These are phyloP conservation scores for Cylindroiulus punctatus DNA, from an alignment of 2,888 invertebrate genomes.

Conservation along the genomic window DNA sequence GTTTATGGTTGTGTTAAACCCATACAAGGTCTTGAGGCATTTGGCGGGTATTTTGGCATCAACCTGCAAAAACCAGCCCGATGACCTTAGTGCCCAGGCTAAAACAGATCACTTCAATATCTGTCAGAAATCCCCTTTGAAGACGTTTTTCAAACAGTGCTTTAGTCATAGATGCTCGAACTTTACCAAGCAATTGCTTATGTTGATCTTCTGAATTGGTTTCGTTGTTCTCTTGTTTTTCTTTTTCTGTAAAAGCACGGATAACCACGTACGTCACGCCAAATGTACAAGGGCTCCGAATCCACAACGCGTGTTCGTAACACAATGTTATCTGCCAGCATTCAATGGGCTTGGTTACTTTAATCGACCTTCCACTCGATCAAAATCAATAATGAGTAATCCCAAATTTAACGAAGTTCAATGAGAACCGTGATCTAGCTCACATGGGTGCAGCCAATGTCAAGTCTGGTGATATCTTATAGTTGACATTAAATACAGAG, in stretches of 20 bases:
- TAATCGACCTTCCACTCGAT: neutral
- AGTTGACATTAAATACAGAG: neutral
- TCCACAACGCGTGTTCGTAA: neutral
- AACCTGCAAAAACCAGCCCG: neutral
- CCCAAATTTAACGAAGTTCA: neutral
- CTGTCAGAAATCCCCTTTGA: neutral
- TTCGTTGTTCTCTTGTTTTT: neutral
- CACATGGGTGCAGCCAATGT: neutral
- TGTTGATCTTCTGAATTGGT: neutral
- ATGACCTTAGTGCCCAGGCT: neutral
- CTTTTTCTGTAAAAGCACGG: neutral
- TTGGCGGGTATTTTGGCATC: neutral
- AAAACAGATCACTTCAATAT: neutral
- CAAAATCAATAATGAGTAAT: neutral
- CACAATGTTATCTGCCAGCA: neutral
- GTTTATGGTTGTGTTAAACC: neutral
- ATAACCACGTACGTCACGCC: neutral
- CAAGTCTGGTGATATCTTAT: neutral
- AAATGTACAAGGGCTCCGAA: constrained; percentile 24
- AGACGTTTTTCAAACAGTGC: no score
- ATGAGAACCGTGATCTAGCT: neutral
- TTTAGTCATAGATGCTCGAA: neutral
- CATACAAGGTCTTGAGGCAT: neutral
- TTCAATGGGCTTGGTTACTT: neutral
- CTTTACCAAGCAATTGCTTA: neutral